A percentile compares a stretch with the other conserved stretches of the same genome.
These are phyloP conservation scores for Hirtodrosophila duncani DNA, from an alignment of 2,888 invertebrate species.

Conservation along the genomic window DNA sequence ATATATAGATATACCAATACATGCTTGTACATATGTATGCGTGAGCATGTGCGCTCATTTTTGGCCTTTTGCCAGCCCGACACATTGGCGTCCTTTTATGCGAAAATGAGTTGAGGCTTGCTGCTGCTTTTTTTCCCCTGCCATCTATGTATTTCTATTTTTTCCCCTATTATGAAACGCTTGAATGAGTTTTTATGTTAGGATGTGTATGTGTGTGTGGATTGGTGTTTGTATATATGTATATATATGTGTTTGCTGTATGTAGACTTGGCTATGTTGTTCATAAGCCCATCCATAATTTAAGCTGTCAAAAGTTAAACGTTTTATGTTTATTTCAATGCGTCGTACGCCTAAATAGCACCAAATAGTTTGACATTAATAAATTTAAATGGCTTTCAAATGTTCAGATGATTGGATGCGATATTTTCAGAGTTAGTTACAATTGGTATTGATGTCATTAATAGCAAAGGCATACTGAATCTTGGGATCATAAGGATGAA, in stretches of 20 bases:
- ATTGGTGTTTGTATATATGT: slow-evolving; percentile 12
- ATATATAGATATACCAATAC: neutral
- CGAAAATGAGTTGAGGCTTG: slow-evolving; percentile 68
- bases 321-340: too few species aligned
- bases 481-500: too few species aligned
- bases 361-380: too few species aligned
- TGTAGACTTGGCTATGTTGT: too few species aligned
- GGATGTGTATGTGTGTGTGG: slow-evolving; percentile 17
- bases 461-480: too few species aligned
- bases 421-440: too few species aligned
- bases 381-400: too few species aligned
- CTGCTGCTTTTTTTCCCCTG: slow-evolving; percentile 30
- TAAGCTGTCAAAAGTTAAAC: slow-evolving; percentile 29
- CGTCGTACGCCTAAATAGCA: too few species aligned
- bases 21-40: slow-evolving; percentile 8
- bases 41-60: slow-evolving; percentile 38
- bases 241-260: slow-evolving; percentile 8
- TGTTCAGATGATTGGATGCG: too few species aligned
- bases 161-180: slow-evolving; percentile 59
- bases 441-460: too few species aligned
- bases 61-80: slow-evolving; percentile 68
- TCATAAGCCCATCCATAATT: slow-evolving; percentile 31
- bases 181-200: slow-evolving; percentile 58
- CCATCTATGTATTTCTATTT: slow-evolving; percentile 17
- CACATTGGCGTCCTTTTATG: slow-evolving; percentile 70